These are phyloP conservation scores for Acrocephalus scirpaceus DNA, from an alignment of 2,797 vertebrate genomes.

Conservation along the genomic window DNA sequence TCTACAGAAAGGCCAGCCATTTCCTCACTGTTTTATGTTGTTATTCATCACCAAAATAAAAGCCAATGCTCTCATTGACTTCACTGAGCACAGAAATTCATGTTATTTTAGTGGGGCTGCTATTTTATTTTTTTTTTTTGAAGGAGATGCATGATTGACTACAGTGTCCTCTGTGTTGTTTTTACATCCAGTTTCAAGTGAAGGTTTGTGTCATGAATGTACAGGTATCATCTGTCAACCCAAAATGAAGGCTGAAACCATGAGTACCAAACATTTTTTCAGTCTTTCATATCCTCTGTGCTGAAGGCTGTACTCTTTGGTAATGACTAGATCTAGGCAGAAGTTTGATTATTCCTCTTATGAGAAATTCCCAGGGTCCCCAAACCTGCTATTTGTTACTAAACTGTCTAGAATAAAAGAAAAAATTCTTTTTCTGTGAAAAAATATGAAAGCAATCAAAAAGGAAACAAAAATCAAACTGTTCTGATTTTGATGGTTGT, in stretches of 20 bases:
- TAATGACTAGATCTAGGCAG: background rate
- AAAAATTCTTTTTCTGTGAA: background rate
- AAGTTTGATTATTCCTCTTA: background rate
- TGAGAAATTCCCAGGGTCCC: background rate
- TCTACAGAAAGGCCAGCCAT: background rate
- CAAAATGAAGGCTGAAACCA: background rate
- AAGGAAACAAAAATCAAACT: background rate
- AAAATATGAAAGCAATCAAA: background rate
- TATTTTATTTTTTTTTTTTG: background rate
- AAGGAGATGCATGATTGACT: background rate
- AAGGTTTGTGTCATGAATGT: background rate
- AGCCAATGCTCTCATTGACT: background rate
- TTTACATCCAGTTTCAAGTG: background rate
- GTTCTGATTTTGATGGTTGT: background rate
- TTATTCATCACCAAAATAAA: background rate
- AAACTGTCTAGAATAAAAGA: background rate
- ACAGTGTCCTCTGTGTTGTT: background rate
- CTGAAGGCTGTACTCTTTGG: background rate
- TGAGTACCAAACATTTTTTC: background rate
- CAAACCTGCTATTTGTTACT: background rate
- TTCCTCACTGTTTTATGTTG: background rate
- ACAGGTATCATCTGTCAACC: background rate
- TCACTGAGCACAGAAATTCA: background rate
- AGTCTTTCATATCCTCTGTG: background rate
- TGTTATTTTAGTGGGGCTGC: background rate